Base-by-base conservation (phyloP, 2,888 invertebrate genomes). In the Gymnoscelis rufifasciata region DNA sequence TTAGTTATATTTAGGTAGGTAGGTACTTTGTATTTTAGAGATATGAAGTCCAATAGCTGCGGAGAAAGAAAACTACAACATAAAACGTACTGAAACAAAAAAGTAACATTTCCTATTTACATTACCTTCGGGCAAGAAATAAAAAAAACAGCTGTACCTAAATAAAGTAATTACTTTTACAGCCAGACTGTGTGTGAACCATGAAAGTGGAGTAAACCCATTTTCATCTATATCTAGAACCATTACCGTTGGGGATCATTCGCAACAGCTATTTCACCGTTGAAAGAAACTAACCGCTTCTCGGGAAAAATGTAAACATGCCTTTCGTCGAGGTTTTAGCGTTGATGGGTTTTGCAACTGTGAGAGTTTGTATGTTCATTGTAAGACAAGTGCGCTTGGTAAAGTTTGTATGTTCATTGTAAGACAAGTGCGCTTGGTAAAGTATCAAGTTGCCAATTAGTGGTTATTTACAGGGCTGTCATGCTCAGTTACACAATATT, bases 201-300 rank as follows among this genome's bases (percentile, higher is more conserved):
- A 49, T 44, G 37, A 37, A 38, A 24, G 8, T 24, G 33, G 36
- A 26, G 39, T 43, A 43, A 39, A 47, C 23, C 31, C 41, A 41
- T 44, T 49, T 44, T 41, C 23, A 38, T 33, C 49, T 50, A 47
- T 38, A 54, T 52, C n/a, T 44, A 51, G 51, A 54, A 35, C 54
- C 49, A 46, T 46, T 57, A 42, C 49, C 44, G 26, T 44, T 31
- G 38, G 48, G 38, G 44, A 29, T 42, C 39, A 50, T 47, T 49
- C 39, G 44, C 27, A 48, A 44, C 29, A 40, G 48, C 33, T 47
- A 49, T 51, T 46, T 39, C 51, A 35, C 31, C 36, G 55, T 44
- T 54, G 51, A 56, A 47, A 54, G 50, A 56, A 56, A 54, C 44
- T 43, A 52, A 52, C 52, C 46, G 35, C 44, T 33, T 36, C 38